Evolutionary conservation across 2,888 invertebrate species (phyloP).

Genomic region (Ophion costatus): DNA sequence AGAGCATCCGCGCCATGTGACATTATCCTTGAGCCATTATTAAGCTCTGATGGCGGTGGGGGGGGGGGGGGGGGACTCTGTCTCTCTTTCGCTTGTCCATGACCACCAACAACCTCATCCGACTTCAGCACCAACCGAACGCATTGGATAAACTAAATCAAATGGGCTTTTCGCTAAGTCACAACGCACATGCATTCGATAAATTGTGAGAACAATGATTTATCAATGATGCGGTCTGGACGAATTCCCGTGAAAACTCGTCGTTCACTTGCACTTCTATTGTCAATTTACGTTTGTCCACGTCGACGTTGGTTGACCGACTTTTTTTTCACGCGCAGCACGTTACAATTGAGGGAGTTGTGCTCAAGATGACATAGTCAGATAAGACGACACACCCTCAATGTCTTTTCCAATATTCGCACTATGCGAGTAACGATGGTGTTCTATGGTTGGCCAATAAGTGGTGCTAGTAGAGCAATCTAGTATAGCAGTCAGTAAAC

Average conservation of each 20-base stretch:
- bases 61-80: neutral
- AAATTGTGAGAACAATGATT: neutral
- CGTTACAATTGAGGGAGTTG: too few relatives aligned
- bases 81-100: neutral
- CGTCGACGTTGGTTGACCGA: too few relatives aligned
- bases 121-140: neutral
- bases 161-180: constrained; percentile 20
- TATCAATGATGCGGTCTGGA: neutral
- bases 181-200: neutral
- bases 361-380: too few relatives aligned
- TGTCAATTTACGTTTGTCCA: neutral
- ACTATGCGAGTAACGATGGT: too few relatives aligned
- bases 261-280: neutral
- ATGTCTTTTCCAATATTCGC: too few relatives aligned
- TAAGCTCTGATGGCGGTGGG: neutral
- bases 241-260: too few relatives aligned
- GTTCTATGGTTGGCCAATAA: too few relatives aligned
- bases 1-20: constrained; percentile 61
- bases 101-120: constrained; percentile 29
- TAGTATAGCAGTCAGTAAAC: too few relatives aligned
- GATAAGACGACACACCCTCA: too few relatives aligned
- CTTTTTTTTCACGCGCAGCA: neutral
- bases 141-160: constrained; percentile 9
- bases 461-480: too few relatives aligned
- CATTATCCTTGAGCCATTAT: constrained; percentile 65